These are phyloP conservation scores for Brachionus manjavacas DNA, from an alignment of 1,140 invertebrate species.

Conservation along the genomic window DNA sequence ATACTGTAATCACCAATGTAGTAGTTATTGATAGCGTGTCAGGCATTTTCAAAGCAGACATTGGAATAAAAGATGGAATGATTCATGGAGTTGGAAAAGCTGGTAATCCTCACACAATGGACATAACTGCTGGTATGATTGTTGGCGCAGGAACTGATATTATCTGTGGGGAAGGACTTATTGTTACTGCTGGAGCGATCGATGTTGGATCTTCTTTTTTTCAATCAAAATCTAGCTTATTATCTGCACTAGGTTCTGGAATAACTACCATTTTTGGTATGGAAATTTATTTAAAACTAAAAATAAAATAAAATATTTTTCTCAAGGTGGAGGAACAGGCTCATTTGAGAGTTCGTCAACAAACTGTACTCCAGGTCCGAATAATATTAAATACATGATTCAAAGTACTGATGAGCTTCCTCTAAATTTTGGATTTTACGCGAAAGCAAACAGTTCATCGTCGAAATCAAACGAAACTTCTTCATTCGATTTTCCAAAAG, in stretches of 20 bases:
- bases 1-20: conserved; percentile 58
- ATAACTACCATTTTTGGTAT: conserved; percentile 54
- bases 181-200: conserved; percentile 54
- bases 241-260: conserved; percentile 53
- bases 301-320: neutral
- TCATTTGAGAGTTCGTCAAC: conserved; percentile 54
- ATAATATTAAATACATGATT: conserved; percentile 55
- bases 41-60: conserved; percentile 56
- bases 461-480: conserved; percentile 45
- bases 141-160: conserved; percentile 55
- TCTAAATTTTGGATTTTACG: conserved; percentile 57
- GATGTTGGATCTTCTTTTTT: conserved; percentile 56
- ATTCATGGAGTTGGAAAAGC: conserved; percentile 57
- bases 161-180: conserved; percentile 54
- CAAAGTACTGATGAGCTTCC: conserved; percentile 56
- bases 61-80: conserved; percentile 55
- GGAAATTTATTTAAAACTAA: neutral
- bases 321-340: conserved; percentile 54
- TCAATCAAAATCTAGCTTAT: conserved; percentile 47
- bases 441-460: conserved; percentile 53
- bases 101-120: conserved; percentile 57
- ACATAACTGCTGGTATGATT: conserved; percentile 47
- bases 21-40: conserved; percentile 53
- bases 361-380: conserved; percentile 55
- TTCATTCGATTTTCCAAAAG: conserved; percentile 44